phyloP scores from a whole-genome alignment of 2,888 invertebrate genomes.

The Allygus modestus region DNA sequence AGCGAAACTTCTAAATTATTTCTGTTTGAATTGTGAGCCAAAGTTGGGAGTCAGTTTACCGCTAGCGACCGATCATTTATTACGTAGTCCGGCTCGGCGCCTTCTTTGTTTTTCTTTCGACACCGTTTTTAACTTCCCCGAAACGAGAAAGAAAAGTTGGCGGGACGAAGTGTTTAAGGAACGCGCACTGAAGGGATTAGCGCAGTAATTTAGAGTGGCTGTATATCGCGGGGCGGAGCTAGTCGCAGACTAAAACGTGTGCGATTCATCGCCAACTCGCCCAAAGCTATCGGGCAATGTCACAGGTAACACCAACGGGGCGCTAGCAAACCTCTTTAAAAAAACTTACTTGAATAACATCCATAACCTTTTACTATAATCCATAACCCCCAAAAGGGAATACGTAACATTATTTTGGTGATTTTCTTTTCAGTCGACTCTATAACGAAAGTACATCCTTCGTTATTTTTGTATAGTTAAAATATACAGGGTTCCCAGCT shows the following conservation, averaged over 20 bases:
- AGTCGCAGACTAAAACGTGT: neutral
- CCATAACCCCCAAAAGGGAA: too few relatives aligned
- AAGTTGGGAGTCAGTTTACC: constrained; percentile 48
- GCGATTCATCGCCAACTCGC: constrained; percentile 11
- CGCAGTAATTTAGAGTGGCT: constrained; percentile 49
- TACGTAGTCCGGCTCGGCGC: constrained; percentile 60
- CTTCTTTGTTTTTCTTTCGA: constrained; percentile 59
- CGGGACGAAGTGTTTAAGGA: constrained; percentile 50
- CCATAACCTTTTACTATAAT: too few relatives aligned
- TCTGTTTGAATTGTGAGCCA: constrained; percentile 62
- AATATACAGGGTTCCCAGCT: too few relatives aligned
- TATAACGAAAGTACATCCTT: too few relatives aligned
- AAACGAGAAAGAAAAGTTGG: constrained; percentile 53
- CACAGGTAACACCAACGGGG: too few relatives aligned
- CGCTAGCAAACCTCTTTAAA: too few relatives aligned
- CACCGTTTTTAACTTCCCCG: constrained; percentile 51
- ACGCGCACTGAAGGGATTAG: constrained; percentile 48
- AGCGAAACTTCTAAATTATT: constrained; percentile 63
- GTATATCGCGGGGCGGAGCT: constrained; percentile 45
- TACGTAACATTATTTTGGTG: too few relatives aligned
- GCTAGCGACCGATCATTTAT: constrained; percentile 61
- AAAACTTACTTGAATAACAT: too few relatives aligned
- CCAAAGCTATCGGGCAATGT: neutral
- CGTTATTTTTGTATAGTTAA: too few relatives aligned
- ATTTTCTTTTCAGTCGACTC: too few relatives aligned